Evolutionary conservation across 2,113 vertebrate species (phyloP), one percentile per base, ranked within the genome.

Genomic region (Asarcornis scutulata): DNA sequence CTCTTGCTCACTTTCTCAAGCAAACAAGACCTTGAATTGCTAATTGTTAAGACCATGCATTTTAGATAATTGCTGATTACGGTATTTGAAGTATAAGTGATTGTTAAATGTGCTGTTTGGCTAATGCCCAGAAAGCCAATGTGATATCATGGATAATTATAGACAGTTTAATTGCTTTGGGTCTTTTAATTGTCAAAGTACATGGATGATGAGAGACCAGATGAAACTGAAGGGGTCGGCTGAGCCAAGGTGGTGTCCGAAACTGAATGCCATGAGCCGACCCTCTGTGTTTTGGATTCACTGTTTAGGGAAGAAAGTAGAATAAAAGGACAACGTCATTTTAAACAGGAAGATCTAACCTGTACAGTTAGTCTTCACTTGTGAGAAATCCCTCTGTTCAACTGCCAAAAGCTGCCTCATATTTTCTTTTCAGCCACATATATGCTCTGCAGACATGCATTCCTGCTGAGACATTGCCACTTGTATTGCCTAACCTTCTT

Each of bases 161-260:
- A 83, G 73, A 72, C 34, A 80, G 7, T 73, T 94, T 88, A 91
- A 91, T 92, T 94, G 89, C 92, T 89, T 64, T 44, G 15, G 77
- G 83, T 69, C 77, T 94, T 84, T 76, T 89, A 92, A 95, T 58
- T 94, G 88, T 75, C 44, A 59, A 89, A 77, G 53, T 25, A 79
- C 69, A 46, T 0, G 40, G 25, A 77, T 87, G 62, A 87, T 73
- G 27, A 83, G 46, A 81, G 42, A 78, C 9, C 69, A 25, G 75
- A 88, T 73, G 69, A 76, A 83, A 89, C 11, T 17, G 63, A 76
- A 90, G 73, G 17, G 31, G n/a, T 69, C 60, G 32, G 18, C 72
- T 91, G 71, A 71, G 76, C 75, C 78, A 55, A 25, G 63, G 29
- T 23, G n/a, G 42, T 10, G 58, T 34, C 80, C 53, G 58, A 31